Conservation (phyloP, 2,113 vertebrate genomes). For the Telmatochromis sp. region DNA sequence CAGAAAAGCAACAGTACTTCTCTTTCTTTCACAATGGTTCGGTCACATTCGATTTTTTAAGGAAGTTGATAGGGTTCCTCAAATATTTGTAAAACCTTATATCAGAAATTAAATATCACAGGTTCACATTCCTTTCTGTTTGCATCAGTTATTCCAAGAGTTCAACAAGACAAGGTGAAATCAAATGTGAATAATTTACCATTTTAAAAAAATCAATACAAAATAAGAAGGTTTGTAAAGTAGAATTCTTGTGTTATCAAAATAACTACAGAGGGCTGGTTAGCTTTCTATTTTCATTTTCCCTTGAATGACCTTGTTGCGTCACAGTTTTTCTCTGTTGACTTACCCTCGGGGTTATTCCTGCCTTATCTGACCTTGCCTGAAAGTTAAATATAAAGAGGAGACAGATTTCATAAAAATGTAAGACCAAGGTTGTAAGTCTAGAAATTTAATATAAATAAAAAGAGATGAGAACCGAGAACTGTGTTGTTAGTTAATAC, state of each 20-base stretch:
- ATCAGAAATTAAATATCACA: slow-evolving; percentile 2
- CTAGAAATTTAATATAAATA: neutral
- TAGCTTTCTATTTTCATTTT: neutral
- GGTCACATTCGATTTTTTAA: neutral
- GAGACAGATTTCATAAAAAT: neutral
- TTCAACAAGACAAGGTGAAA: neutral
- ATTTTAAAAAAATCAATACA: neutral
- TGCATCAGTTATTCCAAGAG: neutral
- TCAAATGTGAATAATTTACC: neutral
- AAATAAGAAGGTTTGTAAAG: neutral
- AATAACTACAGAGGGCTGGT: neutral
- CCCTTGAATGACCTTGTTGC: neutral
- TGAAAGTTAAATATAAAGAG: neutral
- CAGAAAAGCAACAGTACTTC: neutral
- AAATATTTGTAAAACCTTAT: neutral
- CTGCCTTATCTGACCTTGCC: neutral
- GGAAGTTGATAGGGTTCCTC: neutral
- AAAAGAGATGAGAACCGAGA: neutral
- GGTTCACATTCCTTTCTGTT: neutral
- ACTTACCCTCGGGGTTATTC: neutral
- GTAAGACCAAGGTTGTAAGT: neutral
- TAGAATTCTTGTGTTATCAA: neutral
- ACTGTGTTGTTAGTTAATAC: neutral
- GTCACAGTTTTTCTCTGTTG: neutral
- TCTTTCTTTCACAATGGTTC: neutral